Base-by-base conservation (phyloP, 2,797 vertebrate genomes). In the Selene dorsalis region DNA sequence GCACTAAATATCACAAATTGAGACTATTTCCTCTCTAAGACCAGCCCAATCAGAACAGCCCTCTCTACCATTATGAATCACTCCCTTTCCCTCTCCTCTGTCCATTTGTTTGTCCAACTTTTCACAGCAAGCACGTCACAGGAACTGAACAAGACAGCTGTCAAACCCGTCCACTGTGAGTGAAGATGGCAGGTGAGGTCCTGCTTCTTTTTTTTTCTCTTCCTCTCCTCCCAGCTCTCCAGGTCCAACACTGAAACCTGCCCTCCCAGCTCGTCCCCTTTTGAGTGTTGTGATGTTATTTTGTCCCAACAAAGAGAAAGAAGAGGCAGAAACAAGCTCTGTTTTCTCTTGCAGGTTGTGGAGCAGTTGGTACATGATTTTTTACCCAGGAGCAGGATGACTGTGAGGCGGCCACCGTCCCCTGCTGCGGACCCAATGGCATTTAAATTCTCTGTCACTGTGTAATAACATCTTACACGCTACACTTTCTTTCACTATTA, bases 141-240 rank as follows among this genome's bases (percentile, higher is more conserved):
- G 85, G 88, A 93, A 92, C 80, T 83, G 87, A 89, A 93, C 91
- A 85, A 93, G 93, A 94, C 94, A 95, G 93, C 93, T 94, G 93
- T 96, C 94, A 94, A 30, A 95, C 93, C 93, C 91, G 91, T 80
- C 92, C 78, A 92, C 86, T 62, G 65, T 96, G 96, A 97, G 89
- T 95, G 95, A 95, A 95, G 95, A 95, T 94, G 94, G 94, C 96
- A 97, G 95, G 95, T 97, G 96, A 95, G 93, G 88, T 88, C 88
- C 91, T 93, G 38, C 57, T 84, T 64, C 87, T 89, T n/a, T 88
- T 88, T 75, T 26, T 28, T 47, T 35, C 9, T 52, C 4, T 52
- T 11, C 14, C n/a, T 39, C 38, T 24, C 43, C 39, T 35, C 69
- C 53, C 59, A 58, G 9, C 73, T 85, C 47, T 56, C 70, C 38